phyloP scores from a whole-genome alignment of 1,140 invertebrate genomes.

The Schlechtendalia chinensis region DNA sequence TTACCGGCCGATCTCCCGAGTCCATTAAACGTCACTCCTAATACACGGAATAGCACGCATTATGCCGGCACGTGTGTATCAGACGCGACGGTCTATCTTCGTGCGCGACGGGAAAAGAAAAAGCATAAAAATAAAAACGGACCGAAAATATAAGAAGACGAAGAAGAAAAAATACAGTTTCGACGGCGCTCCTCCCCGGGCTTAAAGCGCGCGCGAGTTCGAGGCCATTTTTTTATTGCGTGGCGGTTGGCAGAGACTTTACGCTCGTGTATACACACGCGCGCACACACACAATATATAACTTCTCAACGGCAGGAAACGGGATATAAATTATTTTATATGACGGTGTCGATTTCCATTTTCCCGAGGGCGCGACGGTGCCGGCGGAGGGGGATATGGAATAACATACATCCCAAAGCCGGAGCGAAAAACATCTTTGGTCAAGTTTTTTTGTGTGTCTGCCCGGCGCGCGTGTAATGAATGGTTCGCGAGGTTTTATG shows the following conservation, averaged over 20 bases:
- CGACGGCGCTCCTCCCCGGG: not conserved
- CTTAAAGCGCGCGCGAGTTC: not conserved
- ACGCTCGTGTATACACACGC: not conserved
- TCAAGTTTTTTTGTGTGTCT: conserved; percentile 43
- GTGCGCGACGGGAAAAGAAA: not conserved
- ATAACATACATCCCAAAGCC: not conserved
- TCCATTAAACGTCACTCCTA: conserved; percentile 42
- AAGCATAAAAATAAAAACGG: not conserved
- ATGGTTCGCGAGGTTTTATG: conserved; percentile 43
- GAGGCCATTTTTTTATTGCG: conserved; percentile 40
- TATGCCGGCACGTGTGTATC: conserved; percentile 33
- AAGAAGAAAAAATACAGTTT: not conserved
- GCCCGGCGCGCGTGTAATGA: conserved; percentile 39
- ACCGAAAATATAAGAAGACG: too few relatives aligned
- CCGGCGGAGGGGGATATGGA: not conserved
- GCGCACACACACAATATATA: not conserved
- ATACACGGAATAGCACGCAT: not conserved
- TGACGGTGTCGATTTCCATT: conserved; percentile 49
- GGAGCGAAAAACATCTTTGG: conserved; percentile 28
- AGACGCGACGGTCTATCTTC: conserved; percentile 7
- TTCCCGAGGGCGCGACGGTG: conserved; percentile 19
- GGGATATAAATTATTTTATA: conserved; percentile 49
- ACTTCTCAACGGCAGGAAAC: conserved; percentile 39
- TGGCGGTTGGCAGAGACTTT: not conserved
- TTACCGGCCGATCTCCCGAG: conserved; percentile 25